A percentile compares a stretch with the other conserved stretches of the same genome.
Evolutionary conservation across 2,888 invertebrate genomes (phyloP).

Genomic region (Mythimna ferrago): DNA sequence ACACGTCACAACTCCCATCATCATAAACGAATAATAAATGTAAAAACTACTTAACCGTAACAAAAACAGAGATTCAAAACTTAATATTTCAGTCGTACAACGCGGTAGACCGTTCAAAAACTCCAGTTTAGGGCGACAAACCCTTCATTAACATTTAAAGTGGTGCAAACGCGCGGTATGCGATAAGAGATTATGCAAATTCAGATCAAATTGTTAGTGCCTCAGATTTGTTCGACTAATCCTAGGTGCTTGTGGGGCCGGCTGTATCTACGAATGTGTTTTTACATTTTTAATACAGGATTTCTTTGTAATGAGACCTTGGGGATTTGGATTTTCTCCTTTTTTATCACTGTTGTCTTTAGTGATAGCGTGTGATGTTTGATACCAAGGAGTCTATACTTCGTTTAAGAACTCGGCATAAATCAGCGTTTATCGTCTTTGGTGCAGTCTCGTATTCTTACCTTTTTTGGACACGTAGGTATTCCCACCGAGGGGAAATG

Average conservation of each 20-base stretch:
- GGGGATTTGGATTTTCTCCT: neutral
- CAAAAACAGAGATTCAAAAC: conserved; percentile 56
- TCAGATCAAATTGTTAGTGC: conserved; percentile 83
- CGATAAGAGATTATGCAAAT: conserved; percentile 78
- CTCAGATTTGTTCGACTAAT: conserved; percentile 76
- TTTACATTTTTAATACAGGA: conserved; percentile 46
- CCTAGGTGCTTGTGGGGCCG: conserved; percentile 55
- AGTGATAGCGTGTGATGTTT: no score
- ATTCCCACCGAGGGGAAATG: no score
- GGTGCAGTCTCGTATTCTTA: no score
- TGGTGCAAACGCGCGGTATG: conserved; percentile 77
- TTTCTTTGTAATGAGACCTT: conserved; percentile 20
- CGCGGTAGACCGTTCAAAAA: conserved; percentile 64
- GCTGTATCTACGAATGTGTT: conserved; percentile 45
- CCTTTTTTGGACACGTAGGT: no score
- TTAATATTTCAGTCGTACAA: conserved; percentile 54
- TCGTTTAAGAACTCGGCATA: no score
- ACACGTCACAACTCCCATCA: neutral
- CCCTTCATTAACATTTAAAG: conserved; percentile 86
- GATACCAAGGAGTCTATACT: no score
- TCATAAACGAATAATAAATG: conserved; percentile 16
- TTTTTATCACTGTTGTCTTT: neutral
- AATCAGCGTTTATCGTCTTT: no score
- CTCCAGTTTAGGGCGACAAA: conserved; percentile 58
- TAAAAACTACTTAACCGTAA: conserved; percentile 40